These are phyloP conservation scores for Dysidea cf. avara DNA, from an alignment of 37 sponge, comb jelly and placozoan genomes.

Conservation along the genomic window DNA sequence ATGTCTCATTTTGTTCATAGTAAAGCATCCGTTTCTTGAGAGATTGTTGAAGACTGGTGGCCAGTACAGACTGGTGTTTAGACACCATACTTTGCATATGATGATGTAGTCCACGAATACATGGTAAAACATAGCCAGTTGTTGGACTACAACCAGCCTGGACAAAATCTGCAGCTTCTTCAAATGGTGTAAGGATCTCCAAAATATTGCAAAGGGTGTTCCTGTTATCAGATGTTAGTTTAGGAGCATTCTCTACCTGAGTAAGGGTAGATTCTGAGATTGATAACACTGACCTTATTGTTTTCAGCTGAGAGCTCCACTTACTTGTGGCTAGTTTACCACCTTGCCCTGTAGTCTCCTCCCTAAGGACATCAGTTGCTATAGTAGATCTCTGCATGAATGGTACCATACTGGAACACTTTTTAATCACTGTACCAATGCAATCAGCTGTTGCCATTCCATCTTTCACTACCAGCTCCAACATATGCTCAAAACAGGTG, in stretches of 20 bases:
- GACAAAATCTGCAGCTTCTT: neutral
- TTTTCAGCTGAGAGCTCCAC: neutral
- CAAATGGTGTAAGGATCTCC: neutral
- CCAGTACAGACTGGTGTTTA: no score
- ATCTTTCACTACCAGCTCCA: constrained; percentile 8
- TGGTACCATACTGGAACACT: neutral
- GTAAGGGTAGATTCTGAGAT: neutral
- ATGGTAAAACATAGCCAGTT: no score
- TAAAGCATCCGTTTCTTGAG: no score
- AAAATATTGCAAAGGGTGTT: neutral
- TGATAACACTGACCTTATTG: neutral
- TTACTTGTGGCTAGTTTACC: no score
- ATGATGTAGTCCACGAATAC: no score
- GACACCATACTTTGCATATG: no score
- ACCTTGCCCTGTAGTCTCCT: no score
- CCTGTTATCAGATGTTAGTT: neutral
- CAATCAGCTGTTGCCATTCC: neutral
- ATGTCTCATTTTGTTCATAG: no score
- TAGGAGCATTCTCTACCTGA: neutral
- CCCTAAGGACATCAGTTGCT: no score
- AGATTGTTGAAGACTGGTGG: no score
- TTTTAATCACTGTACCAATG: neutral
- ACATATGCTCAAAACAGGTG: constrained; percentile 1
- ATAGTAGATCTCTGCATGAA: no score
- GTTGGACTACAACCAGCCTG: no score